These are phyloP conservation scores for Cochlearius cochlearius DNA, from an alignment of 2,113 vertebrate genomes.

Conservation along the genomic window DNA sequence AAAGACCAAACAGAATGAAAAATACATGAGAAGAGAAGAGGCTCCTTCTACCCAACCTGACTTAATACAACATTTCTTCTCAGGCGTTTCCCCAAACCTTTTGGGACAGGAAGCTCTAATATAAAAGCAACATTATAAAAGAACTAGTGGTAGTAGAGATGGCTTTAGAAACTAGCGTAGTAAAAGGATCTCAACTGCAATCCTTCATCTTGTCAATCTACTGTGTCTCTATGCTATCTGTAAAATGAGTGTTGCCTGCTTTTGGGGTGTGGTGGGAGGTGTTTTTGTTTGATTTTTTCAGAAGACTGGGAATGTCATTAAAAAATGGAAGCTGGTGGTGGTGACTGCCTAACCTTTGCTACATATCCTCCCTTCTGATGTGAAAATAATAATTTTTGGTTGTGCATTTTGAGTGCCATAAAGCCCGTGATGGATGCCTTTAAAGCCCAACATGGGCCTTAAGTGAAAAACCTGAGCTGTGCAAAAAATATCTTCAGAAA, in stretches of 20 bases:
- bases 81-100: background rate
- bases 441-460: background rate
- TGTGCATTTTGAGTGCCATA: background rate
- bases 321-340: background rate
- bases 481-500: background rate
- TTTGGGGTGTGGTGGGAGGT: background rate
- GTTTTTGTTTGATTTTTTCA: background rate
- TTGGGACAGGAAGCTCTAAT: background rate
- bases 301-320: background rate
- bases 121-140: background rate
- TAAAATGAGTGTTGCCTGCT: background rate
- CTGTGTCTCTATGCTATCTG: background rate
- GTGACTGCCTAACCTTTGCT: background rate
- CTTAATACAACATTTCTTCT: background rate
- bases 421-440: background rate
- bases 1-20: background rate
- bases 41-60: background rate
- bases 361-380: accelerated
- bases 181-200: background rate
- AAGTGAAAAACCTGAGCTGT: background rate
- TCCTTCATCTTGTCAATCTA: background rate
- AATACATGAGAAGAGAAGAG: background rate
- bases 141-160: background rate
- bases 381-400: background rate
- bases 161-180: background rate